phyloP scores from a whole-genome alignment of 2,888 invertebrate species.

The Neoitamus cyanurus region DNA sequence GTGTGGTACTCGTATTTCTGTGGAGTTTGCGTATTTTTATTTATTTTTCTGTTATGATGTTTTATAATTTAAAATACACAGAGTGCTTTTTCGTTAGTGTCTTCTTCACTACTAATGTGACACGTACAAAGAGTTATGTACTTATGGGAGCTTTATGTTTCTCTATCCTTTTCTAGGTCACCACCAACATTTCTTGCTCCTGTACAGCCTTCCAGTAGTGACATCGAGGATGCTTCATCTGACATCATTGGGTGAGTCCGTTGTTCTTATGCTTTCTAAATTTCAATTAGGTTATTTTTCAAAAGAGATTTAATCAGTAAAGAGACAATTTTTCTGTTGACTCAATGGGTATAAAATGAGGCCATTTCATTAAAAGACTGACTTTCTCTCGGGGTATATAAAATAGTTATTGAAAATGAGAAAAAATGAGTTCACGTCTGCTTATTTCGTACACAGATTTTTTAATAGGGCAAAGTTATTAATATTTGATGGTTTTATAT shows the following conservation, averaged over 20 bases:
- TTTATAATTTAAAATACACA: neutral
- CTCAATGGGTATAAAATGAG: neutral
- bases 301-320: neutral
- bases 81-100: neutral
- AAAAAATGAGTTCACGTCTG: neutral
- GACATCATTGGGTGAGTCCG: conserved; percentile 48
- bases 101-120: neutral
- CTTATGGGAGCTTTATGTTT: neutral
- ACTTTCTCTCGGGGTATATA: neutral
- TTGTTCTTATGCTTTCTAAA: neutral
- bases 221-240: conserved; percentile 48
- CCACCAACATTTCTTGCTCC: conserved; percentile 49
- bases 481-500: neutral
- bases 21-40: neutral
- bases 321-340: neutral
- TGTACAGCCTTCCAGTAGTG: conserved; percentile 39
- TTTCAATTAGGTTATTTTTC: neutral
- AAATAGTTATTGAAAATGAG: neutral
- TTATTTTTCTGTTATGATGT: neutral
- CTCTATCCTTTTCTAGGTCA: conserved; percentile 46
- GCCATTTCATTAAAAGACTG: neutral
- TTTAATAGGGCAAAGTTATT: neutral
- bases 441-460: neutral
- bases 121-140: neutral
- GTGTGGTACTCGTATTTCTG: neutral